Conservation (phyloP, 2,888 invertebrate species). For the Chaetoderma sp. region DNA sequence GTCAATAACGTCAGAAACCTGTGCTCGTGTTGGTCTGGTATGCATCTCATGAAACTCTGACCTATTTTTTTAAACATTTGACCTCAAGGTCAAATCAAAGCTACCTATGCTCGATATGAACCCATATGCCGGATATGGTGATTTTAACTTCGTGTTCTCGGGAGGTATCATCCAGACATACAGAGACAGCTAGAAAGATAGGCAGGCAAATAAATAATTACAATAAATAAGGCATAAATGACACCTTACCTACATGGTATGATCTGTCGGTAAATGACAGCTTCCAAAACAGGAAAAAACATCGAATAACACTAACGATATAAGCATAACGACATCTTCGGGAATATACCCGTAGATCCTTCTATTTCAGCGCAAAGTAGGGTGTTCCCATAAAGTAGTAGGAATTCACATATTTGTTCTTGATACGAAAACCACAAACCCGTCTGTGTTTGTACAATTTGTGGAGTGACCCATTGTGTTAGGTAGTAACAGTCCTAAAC, state of each 20-base stretch:
- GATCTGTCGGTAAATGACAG: not conserved
- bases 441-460: not conserved
- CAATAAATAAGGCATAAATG: not conserved
- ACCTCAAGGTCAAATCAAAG: no score
- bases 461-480: not conserved
- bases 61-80: no score
- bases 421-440: not conserved
- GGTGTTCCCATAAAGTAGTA: not conserved
- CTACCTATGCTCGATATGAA: no score
- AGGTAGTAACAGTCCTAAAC: not conserved
- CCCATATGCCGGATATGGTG: no score
- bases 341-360: not conserved
- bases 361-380: not conserved
- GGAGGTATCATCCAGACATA: no score
- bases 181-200: not conserved
- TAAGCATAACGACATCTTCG: not conserved
- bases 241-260: not conserved
- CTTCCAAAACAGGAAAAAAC: not conserved
- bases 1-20: no score
- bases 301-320: not conserved
- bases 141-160: no score
- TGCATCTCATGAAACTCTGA: no score
- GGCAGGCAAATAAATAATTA: not conserved
- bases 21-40: no score
- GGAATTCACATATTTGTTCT: not conserved